A percentile compares a stretch with the other conserved stretches of the same genome.
Conservation (phyloP, 2,113 vertebrate species). For the Orcinus orca region DNA sequence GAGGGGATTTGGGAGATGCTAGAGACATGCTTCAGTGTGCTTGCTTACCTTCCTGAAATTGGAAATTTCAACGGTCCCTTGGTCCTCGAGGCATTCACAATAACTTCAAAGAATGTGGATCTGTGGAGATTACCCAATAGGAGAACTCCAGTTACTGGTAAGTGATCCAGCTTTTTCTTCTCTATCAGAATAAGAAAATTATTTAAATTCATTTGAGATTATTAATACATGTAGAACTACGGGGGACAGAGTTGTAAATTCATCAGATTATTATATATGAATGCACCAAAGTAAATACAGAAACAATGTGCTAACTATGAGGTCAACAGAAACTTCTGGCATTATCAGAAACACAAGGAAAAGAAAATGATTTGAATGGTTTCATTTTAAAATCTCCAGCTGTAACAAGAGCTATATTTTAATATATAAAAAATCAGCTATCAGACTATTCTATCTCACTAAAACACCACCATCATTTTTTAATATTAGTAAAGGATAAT, state of each 20-base stretch:
- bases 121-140: conserved; percentile 81
- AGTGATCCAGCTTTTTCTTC: conserved; percentile 80
- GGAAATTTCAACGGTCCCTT: conserved; percentile 73
- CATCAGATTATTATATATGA: background rate
- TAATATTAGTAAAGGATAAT: background rate
- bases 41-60: conserved; percentile 78
- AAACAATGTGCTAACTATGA: background rate
- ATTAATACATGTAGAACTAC: conserved; percentile 49
- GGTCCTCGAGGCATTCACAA: conserved; percentile 77
- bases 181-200: conserved; percentile 78
- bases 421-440: conserved; percentile 30
- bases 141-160: conserved; percentile 81
- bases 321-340: background rate
- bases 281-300: background rate
- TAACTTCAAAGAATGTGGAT: conserved; percentile 78
- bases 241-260: conserved; percentile 39
- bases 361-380: conserved; percentile 25
- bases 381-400: conserved; percentile 23
- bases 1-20: conserved; percentile 64
- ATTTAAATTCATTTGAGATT: conserved; percentile 68
- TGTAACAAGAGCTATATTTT: conserved; percentile 6
- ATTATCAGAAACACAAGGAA: conserved; percentile 43
- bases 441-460: conserved; percentile 5
- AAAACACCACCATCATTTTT: background rate
- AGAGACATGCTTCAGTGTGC: conserved; percentile 76